Base-by-base conservation (phyloP, 2,113 vertebrate genomes). In the Stigmatopora argus region DNA sequence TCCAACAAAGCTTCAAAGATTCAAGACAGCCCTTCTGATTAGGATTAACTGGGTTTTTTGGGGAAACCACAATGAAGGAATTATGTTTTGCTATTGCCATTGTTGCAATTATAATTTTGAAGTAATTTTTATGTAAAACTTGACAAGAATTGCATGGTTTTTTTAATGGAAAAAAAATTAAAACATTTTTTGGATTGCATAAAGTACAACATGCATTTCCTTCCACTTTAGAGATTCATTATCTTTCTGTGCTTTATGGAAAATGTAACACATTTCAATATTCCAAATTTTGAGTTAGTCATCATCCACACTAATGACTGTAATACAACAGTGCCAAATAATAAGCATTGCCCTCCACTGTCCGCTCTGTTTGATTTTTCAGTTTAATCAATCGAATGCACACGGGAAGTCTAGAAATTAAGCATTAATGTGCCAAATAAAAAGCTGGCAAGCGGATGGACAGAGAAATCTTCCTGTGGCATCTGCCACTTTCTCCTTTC, bases 401-500 rank as follows among this genome's bases (percentile, higher is more conserved):
- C 45, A 55, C 21, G 0, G 5, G 64, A 41, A 7, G 26, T 5
- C 47, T 23, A 60, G 18, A 26, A 69, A 56, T 64, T 44, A 64
- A 67, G 48, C 52, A 55, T 9, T 41, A 68, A 61, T 7, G 13
- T 65, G 64, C 48, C 41, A 72, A 26, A 61, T 64, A 85, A 81
- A 77, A 78, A 67, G 62, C 60, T 48, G 65, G 34, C 7, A 60
- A 64, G 60, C 45, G 70, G 61, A 53, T 59, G 74, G 57, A 66
- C 70, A 49, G 52, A 49, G 12, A 34, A n/a, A 11, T 23, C n/a
- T 21, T 45, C 59, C 19, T 60, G 12, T 45, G 45, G 19, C 38
- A 38, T 60, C 44, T 47, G 15, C 51, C 18, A 17, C 59, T 45
- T 70, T 69, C 45, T 53, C 38, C 58, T 64, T 53, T 6, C 53